Conservation (phyloP, 2,113 vertebrate species). For the Pachyramphus minor region DNA sequence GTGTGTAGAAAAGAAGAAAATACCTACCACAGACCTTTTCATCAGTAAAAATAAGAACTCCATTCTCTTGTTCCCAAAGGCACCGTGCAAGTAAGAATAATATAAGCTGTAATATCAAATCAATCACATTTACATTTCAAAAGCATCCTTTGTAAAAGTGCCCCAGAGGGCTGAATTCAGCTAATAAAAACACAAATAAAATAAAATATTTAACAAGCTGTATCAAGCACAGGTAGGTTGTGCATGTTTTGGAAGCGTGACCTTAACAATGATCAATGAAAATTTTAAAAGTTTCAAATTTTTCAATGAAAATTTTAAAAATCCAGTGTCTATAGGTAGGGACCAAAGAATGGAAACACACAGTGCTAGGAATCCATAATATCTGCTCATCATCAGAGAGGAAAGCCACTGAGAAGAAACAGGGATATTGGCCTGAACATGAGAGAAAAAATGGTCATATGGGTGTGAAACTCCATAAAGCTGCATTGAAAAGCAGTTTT, state of each 20-base stretch:
- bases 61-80: conserved; percentile 50
- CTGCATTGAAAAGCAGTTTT: not conserved
- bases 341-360: not conserved
- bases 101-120: conserved; percentile 48
- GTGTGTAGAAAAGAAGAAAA: not conserved
- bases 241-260: not conserved
- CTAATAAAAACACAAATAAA: conserved; percentile 53
- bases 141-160: conserved; percentile 17
- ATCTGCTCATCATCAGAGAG: not conserved
- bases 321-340: not conserved
- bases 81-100: conserved; percentile 43
- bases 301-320: not conserved
- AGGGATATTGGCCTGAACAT: not conserved
- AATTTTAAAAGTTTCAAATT: not conserved
- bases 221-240: not conserved
- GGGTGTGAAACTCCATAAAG: not conserved
- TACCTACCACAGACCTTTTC: not conserved
- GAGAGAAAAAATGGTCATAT: not conserved
- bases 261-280: conserved; percentile 2
- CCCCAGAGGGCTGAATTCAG: not conserved
- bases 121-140: conserved; percentile 68
- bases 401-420: not conserved
- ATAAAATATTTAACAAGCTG: conserved; percentile 45
- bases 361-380: not conserved
- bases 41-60: conserved; percentile 37